phyloP scores from a whole-genome alignment of 1,140 invertebrate species.

The Eupristina koningsbergeri region DNA sequence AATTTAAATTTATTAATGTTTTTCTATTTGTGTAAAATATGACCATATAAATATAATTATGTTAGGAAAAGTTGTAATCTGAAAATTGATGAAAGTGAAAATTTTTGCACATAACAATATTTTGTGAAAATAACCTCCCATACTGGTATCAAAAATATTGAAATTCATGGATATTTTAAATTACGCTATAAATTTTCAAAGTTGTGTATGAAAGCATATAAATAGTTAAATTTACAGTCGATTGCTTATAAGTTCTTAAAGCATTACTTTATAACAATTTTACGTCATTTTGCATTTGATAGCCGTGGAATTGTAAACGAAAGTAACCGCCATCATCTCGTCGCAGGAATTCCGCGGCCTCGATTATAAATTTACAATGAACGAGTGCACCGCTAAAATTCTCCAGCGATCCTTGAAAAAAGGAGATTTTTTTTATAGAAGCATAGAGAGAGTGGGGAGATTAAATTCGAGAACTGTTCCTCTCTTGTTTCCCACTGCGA shows the following conservation, averaged over 20 bases:
- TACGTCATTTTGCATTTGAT: conserved; percentile 10
- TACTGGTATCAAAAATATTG: background rate
- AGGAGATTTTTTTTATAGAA: background rate
- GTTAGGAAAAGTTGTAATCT: background rate
- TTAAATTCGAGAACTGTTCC: background rate
- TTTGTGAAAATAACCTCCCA: background rate
- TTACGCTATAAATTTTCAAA: background rate
- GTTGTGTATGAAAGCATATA: background rate
- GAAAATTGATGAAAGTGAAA: background rate
- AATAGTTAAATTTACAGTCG: conserved; percentile 4
- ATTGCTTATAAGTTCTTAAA: background rate
- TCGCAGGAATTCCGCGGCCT: background rate
- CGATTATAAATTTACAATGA: conserved; percentile 17
- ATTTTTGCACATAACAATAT: background rate
- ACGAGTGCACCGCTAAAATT: background rate
- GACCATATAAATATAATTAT: background rate
- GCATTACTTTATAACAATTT: conserved; percentile 15
- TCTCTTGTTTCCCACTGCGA: background rate
- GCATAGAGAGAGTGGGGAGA: background rate
- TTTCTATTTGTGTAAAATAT: background rate
- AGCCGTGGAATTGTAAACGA: background rate
- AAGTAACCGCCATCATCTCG: background rate
- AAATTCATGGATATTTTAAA: conserved; percentile 3
- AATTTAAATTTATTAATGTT: background rate
- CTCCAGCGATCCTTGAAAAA: background rate